Percentiles rank a stretch among this genome's conserved stretches.
Evolutionary conservation across 2,888 invertebrate species (phyloP).

Genomic region (Parasteatoda lunata): DNA sequence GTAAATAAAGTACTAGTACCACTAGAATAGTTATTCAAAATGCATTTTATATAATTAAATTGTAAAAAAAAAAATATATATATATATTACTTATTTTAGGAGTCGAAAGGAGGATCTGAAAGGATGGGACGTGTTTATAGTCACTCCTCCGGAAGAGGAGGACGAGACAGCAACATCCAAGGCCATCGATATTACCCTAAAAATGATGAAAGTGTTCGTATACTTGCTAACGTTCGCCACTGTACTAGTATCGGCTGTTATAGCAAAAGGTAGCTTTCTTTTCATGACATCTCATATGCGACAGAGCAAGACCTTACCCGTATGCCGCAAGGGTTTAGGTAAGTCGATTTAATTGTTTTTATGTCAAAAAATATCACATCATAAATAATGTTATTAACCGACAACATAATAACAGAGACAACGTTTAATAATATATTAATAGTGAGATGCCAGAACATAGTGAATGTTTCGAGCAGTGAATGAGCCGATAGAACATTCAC

Average conservation of each 20-base stretch:
- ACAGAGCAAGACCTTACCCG: conserved; percentile 78
- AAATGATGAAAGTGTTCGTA: conserved; percentile 68
- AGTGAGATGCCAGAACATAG: no score
- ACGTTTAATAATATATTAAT: no score
- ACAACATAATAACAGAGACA: no score
- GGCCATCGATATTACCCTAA: conserved; percentile 67
- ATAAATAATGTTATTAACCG: no score
- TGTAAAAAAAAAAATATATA: neutral
- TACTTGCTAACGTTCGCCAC: conserved; percentile 66
- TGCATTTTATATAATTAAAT: neutral
- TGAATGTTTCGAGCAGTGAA: no score
- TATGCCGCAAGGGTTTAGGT: conserved; percentile 63
- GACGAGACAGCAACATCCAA: conserved; percentile 69
- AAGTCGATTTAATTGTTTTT: conserved; percentile 8
- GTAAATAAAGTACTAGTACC: neutral
- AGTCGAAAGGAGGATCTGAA: conserved; percentile 61
- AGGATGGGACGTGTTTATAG: conserved; percentile 70
- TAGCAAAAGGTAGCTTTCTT: conserved; percentile 77
- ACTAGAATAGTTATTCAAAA: neutral
- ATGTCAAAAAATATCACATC: neutral
- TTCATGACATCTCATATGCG: conserved; percentile 94
- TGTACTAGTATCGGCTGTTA: conserved; percentile 59
- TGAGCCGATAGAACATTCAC: no score
- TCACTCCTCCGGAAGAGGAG: conserved; percentile 67
- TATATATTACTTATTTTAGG: neutral